Base-by-base conservation (phyloP, 2,797 vertebrate species). In the Buphagus erythrorhynchus region DNA sequence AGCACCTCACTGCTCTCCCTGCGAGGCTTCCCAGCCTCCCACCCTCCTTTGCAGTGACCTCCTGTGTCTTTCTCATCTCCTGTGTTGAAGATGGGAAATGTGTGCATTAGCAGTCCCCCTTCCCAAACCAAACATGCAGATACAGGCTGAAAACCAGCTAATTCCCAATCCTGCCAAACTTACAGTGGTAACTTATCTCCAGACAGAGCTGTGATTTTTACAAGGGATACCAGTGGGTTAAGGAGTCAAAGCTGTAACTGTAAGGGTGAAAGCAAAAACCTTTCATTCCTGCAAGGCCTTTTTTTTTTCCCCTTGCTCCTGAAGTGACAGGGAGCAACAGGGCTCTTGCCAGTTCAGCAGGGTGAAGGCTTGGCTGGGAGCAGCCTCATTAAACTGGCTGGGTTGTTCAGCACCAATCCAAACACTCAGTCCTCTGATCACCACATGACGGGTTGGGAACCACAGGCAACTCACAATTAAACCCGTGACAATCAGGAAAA, bases 321-420 rank as follows among this genome's bases (percentile, higher is more conserved):
- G 46, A 76, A 85, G 61, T 29, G 77, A 78, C 86, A 86, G 16
- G 16, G 29, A 93, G 54, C 33, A 92, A 24, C 51, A 51, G 28
- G 80, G 66, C 77, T 45, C 57, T 35, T 74, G 94, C 61, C 82
- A 95, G 85, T 81, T 66, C 5, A 90, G 49, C 0, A 12, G 72
- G 82, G 54, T 90, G 63, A 88, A 91, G 69, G 58, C 59, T 94
- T 78, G 87, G 82, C 87, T 91, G 76, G 52, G 87, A 84, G 87
- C 82, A 94, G 73, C 66, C 73, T 93, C 95, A 95, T 96, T 94
- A 94, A 93, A 94, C 45, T 4, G 78, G 68, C 78, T 83, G 82
- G 54, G 43, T 57, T 3, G 1, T 80, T 58, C 91, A 88, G 79
- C 1, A 2, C 76, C 87, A 94, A 68, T 63, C 82, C 86, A 92